phyloP scores from a whole-genome alignment of 2,113 vertebrate species.

The Periophthalmodon schlosseri region DNA sequence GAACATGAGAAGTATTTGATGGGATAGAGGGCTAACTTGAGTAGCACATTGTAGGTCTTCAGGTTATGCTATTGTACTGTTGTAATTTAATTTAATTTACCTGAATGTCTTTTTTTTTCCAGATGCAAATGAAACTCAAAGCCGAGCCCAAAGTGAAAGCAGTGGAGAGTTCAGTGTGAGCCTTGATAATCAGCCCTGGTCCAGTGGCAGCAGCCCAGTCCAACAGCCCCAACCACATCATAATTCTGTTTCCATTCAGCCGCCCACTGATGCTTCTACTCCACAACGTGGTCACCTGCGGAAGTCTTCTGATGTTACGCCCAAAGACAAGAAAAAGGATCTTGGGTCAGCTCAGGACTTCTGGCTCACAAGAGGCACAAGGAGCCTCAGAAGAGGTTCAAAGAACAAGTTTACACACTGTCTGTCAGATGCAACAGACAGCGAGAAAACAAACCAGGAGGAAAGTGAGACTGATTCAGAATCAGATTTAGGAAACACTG shows the following conservation, averaged over 20 bases:
- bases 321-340: conserved; percentile 72
- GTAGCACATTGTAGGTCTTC: background rate
- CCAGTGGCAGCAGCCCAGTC: conserved; percentile 88
- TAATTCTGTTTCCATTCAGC: conserved; percentile 78
- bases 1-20: background rate
- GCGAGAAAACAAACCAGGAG: conserved; percentile 72
- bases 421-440: conserved; percentile 63
- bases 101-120: conserved; percentile 2
- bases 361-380: conserved; percentile 77
- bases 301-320: conserved; percentile 29
- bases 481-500: conserved; percentile 64
- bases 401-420: conserved; percentile 48
- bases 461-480: conserved; percentile 52
- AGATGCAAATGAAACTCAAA: conserved; percentile 80
- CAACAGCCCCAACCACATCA: conserved; percentile 79
- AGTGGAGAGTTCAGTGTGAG: conserved; percentile 89
- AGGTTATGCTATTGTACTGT: background rate
- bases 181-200: conserved; percentile 88
- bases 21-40: background rate
- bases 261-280: conserved; percentile 73
- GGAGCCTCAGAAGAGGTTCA: conserved; percentile 78
- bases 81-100: background rate
- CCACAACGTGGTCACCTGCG: conserved; percentile 45
- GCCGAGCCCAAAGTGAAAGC: conserved; percentile 92
- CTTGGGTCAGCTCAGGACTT: conserved; percentile 75